Conservation (phyloP, 2,797 vertebrate species). For the Nannoperca obscura region DNA sequence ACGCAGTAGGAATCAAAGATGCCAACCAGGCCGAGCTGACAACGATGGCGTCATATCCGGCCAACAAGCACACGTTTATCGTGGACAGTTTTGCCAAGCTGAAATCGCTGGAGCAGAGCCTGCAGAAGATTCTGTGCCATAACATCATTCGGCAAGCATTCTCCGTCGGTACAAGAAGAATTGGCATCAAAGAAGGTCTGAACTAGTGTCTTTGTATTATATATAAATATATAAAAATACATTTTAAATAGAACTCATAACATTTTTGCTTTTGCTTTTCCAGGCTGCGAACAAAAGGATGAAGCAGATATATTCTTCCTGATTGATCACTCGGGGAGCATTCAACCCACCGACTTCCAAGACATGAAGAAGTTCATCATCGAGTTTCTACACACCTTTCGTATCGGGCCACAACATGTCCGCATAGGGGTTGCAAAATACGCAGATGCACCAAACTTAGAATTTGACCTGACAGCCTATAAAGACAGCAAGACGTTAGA, state of each 20-base stretch:
- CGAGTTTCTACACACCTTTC: constrained; percentile 82
- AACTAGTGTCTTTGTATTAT: not conserved
- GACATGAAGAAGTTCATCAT: constrained; percentile 90
- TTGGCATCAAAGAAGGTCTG: constrained; percentile 82
- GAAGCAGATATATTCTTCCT: constrained; percentile 93
- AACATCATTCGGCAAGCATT: constrained; percentile 64
- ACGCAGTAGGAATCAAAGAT: constrained; percentile 82
- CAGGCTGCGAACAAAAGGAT: constrained; percentile 87
- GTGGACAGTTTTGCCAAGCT: constrained; percentile 84
- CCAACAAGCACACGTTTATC: constrained; percentile 75
- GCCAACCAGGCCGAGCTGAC: constrained; percentile 70
- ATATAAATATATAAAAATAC: not conserved
- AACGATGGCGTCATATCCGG: constrained; percentile 86
- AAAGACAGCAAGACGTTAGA: constrained; percentile 61
- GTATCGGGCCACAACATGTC: constrained; percentile 81
- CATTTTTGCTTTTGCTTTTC: constrained; percentile 25
- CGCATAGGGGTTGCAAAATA: constrained; percentile 87
- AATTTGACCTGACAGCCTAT: constrained; percentile 80
- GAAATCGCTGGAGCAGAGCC: constrained; percentile 67
- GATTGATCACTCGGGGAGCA: constrained; percentile 89
- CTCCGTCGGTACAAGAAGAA: constrained; percentile 25
- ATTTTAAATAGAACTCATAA: not conserved
- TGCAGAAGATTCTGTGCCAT: constrained; percentile 84
- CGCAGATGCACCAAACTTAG: constrained; percentile 57
- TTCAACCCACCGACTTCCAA: constrained; percentile 77